phyloP scores from a whole-genome alignment of 2,113 vertebrate species.

The Lamprologus tigripictilis region DNA sequence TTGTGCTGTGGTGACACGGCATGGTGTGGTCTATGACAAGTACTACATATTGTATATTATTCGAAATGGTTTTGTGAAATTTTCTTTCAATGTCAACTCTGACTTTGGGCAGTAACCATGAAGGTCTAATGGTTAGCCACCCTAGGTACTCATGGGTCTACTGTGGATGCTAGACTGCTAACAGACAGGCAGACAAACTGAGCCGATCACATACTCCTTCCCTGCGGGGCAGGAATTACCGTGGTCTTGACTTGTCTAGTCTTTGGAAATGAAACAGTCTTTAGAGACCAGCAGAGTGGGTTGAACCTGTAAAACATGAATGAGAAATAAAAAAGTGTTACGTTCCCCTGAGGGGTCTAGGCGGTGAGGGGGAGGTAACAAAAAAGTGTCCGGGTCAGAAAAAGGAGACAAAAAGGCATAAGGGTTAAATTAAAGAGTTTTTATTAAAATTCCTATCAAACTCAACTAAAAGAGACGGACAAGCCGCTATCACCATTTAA shows the following conservation, averaged over 20 bases:
- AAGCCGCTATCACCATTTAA: no score
- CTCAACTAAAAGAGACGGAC: no score
- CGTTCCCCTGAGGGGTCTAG: no score
- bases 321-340: background rate
- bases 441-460: no score
- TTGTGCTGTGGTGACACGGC: background rate
- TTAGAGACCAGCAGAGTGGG: background rate
- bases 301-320: background rate
- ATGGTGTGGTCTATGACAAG: background rate
- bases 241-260: background rate
- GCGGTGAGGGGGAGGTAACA: no score
- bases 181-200: background rate
- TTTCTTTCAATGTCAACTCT: background rate
- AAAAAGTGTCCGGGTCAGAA: no score
- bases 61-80: background rate
- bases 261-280: background rate
- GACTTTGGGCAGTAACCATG: background rate
- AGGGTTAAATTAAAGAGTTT: no score
- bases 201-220: background rate
- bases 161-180: background rate
- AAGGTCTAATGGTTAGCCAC: background rate
- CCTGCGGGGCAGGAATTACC: background rate
- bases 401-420: no score
- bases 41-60: background rate
- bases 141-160: background rate